Base-by-base conservation (phyloP, 64 coral and sea anemone genomes). In the Porites australiensis region DNA sequence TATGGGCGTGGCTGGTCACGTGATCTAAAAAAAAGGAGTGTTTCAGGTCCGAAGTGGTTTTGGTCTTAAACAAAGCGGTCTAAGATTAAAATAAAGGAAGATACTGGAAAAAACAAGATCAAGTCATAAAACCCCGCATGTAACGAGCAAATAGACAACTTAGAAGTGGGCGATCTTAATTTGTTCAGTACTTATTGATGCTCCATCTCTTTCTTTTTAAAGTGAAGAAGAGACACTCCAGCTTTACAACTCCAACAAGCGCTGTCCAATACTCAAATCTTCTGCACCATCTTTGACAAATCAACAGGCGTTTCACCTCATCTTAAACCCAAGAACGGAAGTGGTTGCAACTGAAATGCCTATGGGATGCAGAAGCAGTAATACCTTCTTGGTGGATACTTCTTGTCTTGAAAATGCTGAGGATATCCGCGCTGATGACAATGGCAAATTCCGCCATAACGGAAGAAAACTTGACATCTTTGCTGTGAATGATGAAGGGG, bases 341-440 rank as follows among this genome's bases (percentile, higher is more conserved):
- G 37, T 68, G 21, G 12, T 54, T 2, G 70, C 37, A 11, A 65
- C 45, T 19, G 84, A 53, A 87, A 87, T 87, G 84, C 68, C 84
- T 58, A 8, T 87, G 23, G 66, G 49, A 53, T 87, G 84, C 50
- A 87, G 49, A 45, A 49, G 43, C 54, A 89, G 27, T 11, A 22
- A 14, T 13, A 90, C 88, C 19, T 81, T 90, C 18, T 55, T 90
- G 50, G 11, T 82, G 64, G 89, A 91, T 59, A 82, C 89, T 2
- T 91, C 51, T 68, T 91, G 64, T 60, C 63, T 82, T 10, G 3
- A 20, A 19, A 71, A 74, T 27, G 8, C 11, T 6, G 12, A 60
- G 15, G 78, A 91, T 79, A 23, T 91, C 46, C n/a, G 13, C 8
- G 77, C 63, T 14, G 89, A 82, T 72, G 66, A 91, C 64, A 91